Evolutionary conservation across 1,140 invertebrate species (phyloP).

Genomic region (Protaetia brevitarsis): DNA sequence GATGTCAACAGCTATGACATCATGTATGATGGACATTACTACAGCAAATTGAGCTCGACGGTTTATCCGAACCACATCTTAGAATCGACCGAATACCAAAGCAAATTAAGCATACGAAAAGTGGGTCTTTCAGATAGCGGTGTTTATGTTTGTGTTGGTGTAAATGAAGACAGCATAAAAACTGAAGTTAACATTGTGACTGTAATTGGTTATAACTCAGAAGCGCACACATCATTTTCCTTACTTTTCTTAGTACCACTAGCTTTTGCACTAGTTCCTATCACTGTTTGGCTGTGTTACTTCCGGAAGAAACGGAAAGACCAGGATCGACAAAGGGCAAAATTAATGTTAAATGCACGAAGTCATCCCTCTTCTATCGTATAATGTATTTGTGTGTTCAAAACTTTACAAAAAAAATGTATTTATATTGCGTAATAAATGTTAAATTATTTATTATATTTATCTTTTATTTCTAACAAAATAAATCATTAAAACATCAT

Average conservation of each 20-base stretch:
- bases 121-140: constrained; percentile 37
- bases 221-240: constrained; percentile 32
- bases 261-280: constrained; percentile 34
- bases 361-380: background rate
- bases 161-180: constrained; percentile 33
- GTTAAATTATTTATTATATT: constrained; percentile 9
- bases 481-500: background rate
- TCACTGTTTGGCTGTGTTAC: constrained; percentile 42
- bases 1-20: constrained; percentile 35
- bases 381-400: background rate
- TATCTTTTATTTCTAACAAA: background rate
- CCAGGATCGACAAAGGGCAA: background rate
- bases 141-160: constrained; percentile 42
- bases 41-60: constrained; percentile 34
- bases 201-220: constrained; percentile 20
- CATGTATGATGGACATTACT: constrained; percentile 34
- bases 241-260: constrained; percentile 41
- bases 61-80: constrained; percentile 27
- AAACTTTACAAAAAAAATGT: background rate
- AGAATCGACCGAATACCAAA: constrained; percentile 36
- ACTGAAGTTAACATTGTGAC: constrained; percentile 19
- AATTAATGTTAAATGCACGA: background rate
- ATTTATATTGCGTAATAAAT: background rate
- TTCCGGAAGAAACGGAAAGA: constrained; percentile 35
- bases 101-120: constrained; percentile 43